phyloP scores from a whole-genome alignment of 2,113 vertebrate genomes.

The Strix aluco region DNA sequence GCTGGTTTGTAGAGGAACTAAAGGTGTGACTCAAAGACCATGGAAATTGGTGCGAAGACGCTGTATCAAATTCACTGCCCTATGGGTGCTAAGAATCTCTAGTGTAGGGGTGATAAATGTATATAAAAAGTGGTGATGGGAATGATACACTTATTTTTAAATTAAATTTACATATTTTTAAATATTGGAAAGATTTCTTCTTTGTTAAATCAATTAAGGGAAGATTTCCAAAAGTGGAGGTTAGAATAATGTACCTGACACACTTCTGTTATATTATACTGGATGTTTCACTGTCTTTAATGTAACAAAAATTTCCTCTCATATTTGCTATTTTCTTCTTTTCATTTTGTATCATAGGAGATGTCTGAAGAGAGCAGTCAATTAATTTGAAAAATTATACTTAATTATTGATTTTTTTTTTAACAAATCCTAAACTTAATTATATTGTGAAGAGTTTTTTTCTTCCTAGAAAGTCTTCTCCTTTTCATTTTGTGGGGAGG shows the following conservation, averaged over 20 bases:
- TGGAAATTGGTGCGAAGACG: background rate
- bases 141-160: background rate
- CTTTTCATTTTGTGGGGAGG: background rate
- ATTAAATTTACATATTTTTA: background rate
- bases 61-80: background rate
- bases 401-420: background rate
- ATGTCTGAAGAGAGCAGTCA: background rate
- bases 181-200: background rate
- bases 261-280: background rate
- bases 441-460: background rate
- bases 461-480: background rate
- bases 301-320: background rate
- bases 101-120: background rate
- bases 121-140: background rate
- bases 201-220: background rate
- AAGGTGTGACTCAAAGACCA: background rate
- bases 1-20: background rate
- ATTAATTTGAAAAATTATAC: background rate
- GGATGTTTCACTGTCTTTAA: background rate
- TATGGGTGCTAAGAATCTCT: background rate
- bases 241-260: background rate
- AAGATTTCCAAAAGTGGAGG: background rate
- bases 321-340: background rate
- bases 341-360: background rate
- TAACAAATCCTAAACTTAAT: background rate